A percentile compares a stretch with the other conserved stretches of the same genome.
These are phyloP conservation scores for Vanessa cardui DNA, from an alignment of 2,888 invertebrate genomes.

Conservation along the genomic window DNA sequence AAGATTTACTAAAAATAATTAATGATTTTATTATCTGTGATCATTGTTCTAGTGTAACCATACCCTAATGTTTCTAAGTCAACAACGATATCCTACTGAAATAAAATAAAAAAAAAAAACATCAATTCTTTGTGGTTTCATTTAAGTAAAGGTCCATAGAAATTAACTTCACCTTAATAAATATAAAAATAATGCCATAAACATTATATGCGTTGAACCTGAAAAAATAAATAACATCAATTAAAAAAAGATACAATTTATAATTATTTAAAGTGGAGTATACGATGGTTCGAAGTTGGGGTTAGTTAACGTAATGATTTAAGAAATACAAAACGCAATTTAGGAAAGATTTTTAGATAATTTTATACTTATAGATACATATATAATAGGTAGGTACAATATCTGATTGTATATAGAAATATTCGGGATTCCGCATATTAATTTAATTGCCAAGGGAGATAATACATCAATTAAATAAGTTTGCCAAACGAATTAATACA, in stretches of 20 bases:
- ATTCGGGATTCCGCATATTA: too few relatives aligned
- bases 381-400: too few relatives aligned
- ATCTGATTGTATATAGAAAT: too few relatives aligned
- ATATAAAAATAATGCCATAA: conserved; percentile 28
- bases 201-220: conserved; percentile 40
- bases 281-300: too few relatives aligned
- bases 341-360: too few relatives aligned
- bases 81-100: conserved; percentile 52
- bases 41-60: conserved; percentile 24
- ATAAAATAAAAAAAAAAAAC: conserved; percentile 53
- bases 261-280: too few relatives aligned
- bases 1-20: background rate
- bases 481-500: too few relatives aligned
- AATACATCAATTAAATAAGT: too few relatives aligned
- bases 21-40: background rate
- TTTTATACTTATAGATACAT: too few relatives aligned
- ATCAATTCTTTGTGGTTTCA: conserved; percentile 49
- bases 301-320: too few relatives aligned
- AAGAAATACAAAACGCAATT: too few relatives aligned
- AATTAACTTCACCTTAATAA: conserved; percentile 44
- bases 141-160: conserved; percentile 48
- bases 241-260: background rate
- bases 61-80: conserved; percentile 37
- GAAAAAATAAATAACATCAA: conserved; percentile 33
- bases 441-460: too few relatives aligned